Evolutionary conservation across 2,888 invertebrate species (phyloP), one percentile per base, ranked within the genome.

Genomic region (Trachelus troglodyta): DNA sequence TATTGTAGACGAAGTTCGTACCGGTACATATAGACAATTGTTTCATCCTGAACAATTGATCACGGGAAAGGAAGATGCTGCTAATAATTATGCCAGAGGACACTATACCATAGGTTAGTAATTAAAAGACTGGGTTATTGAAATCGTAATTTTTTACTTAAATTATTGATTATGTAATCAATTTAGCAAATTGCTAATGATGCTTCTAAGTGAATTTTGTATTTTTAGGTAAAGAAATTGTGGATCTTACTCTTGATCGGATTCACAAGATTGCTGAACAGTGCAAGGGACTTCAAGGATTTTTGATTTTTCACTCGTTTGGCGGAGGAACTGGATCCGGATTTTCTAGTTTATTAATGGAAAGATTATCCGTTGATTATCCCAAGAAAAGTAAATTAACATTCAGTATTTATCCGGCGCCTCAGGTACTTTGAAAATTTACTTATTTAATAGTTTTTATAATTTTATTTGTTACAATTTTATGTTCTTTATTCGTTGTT

Each of bases 391-490:
- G 97, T 76, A 98, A 98, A 91, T 93, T 98, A 33, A 97, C 97
- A 91, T 98, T 98, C 92, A 96, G 97, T 81, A 97, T 98, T 87
- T 98, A 98, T 91, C 98, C 98, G 30, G 98, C 98, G 37, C 98
- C 98, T 23, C 97, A 97, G 93, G 97, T 96, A 92, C 33, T 34
- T 69, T 23, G 23, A 23, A 56, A 15, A 9, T 56, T 56, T 23
- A 15, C 1, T 4, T 40, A 2, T 30, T 30, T 71, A 30, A 30
- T 6, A 11, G 33, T 71, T 71, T 71, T 9, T 30, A 31, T 0
- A 30, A 33, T 15, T 11, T 30, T 71, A 11, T 71, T 33, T 11
- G 0, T 34, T 0, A 30, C 15, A 15, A 23, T 11, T 6, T 31
- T 71, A 69, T 30, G 9, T 30, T 11, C 2, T 30, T 71, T 12